Base-by-base conservation (phyloP, 2,113 vertebrate species). In the Thoracochromis brauschi region DNA sequence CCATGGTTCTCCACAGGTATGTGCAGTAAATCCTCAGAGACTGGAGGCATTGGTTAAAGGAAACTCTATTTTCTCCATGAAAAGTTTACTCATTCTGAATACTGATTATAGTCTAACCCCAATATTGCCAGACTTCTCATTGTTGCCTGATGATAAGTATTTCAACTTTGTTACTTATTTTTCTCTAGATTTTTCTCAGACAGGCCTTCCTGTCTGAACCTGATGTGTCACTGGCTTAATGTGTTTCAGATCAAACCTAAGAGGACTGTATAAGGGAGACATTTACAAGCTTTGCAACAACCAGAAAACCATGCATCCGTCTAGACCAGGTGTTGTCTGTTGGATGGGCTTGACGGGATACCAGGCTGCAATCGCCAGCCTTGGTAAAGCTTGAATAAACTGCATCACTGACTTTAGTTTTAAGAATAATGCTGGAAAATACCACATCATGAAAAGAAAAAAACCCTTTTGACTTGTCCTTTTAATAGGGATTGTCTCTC, bases 321-420 rank as follows among this genome's bases (percentile, higher is more conserved):
- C 97, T 4, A 95, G 91, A 26, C 85, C 92, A 19, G 96, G 97
- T 8, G 4, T 98, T 0, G 96, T 97, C 79, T 97, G 96, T 57
- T 99, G 98, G 98, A 98, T 98, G 97, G 95, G 97, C 17, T 96
- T 98, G 90, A 95, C 94, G 0, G 90, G 96, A 75, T 98, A 97
- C 93, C 98, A 99, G 92, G 95, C 97, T 0, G 97, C 98, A 0
- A 95, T 97, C 16, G 87, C 97, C 89, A 97, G 97, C 91, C 85
- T 98, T 4, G 98, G 98, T 99, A 95, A 96, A 45, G 3, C 17
- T 58, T 9, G 19, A 81, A 73, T 24, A 79, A 29, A 68, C 9
- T 24, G 2, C 10, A 14, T 53, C 13, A 9, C 5, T 35, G 14
- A 81, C 11, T 86, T 26, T 19, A 9, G 12, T 19, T 33, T 63